Base-by-base conservation (phyloP, 1,140 invertebrate genomes). In the Drosophila repletoides region DNA sequence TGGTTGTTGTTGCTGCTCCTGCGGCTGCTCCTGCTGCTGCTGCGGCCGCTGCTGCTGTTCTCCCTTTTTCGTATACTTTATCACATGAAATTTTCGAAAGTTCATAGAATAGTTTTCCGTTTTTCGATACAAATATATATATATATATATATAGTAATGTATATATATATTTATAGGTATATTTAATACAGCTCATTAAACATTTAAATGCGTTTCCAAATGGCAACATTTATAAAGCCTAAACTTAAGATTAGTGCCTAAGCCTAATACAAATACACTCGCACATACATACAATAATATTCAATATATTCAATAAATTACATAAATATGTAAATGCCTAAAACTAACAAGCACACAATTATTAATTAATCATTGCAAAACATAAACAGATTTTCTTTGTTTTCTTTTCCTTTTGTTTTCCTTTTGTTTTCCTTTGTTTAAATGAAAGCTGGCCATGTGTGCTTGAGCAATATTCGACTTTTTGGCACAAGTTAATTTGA, bases 61-160 rank as follows among this genome's bases (percentile, higher is more conserved):
- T 33, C 19, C 9, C 21, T 26, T 59, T 55, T 52, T 86, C 80
- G 80, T 86, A 86, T 86, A 86, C 80, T 53, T 88, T 88, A 88
- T 88, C 87, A 88, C 87, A 88, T 83, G 80, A 88, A 81, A 88
- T 86, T 83, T 59, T 75, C 55, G 40, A 79, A 84, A 88, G 69
- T 77, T 83, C 40, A 81, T 72, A 87, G n/a, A n/a, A n/a, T n/a
- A n/a, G n/a, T n/a, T n/a, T n/a, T n/a, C n/a, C n/a, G n/a, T n/a
- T n/a, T 68, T 81, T 69, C 61, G 70, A 48, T 66, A 65, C 19
- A 22, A 17, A 24, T 24, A 51, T 55, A 51, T 56, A 9, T 15
- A 5, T 15, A 12, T 22, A 26, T 7, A 24, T 60, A 60, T 31
- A 26, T 58, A 46, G n/a, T 12, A 36, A n/a, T n/a, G n/a, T 21